Base-by-base conservation (phyloP, 2,113 vertebrate species). In the Cygnus atratus region DNA sequence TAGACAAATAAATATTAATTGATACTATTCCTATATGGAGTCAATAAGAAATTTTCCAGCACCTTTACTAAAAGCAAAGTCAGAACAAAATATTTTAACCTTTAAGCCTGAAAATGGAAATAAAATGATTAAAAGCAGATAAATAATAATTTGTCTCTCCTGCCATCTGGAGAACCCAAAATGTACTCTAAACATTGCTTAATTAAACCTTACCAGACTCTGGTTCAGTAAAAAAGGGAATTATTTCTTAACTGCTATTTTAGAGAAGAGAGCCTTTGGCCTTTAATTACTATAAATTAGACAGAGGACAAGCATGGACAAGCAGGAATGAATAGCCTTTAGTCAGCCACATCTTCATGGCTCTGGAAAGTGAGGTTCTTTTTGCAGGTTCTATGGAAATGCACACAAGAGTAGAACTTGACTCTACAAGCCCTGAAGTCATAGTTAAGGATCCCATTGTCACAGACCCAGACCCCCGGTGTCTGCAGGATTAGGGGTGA, bases 61-160 rank as follows among this genome's bases (percentile, higher is more conserved):
- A 92, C 41, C 21, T 76, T 88, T 62, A 76, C 43, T 46, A 59
- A 91, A 80, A 93, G n/a, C 10, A 87, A 84, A 95, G 90, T 89
- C 75, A 72, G 67, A 88, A 87, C 22, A 92, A 84, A 93, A 78
- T 41, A 41, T 73, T 81, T 90, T 67, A 63, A 52, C 61, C 73
- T 93, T 84, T 78, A 88, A 92, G 46, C 52, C 52, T 88, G 80
- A 87, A 91, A 96, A 89, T 72, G 35, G 33, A 92, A 93, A 87
- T 84, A 91, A 95, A 95, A 93, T 37, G 8, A 88, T 25, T 17
- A 73, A 93, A 81, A 82, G 2, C 15, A 90, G 94, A 96, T 96
- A 95, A 94, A 96, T 94, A 95, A 87, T 92, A 94, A 93, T 95
- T 96, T 95, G 86, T 94, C 70, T 92, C 39, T 88, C 66, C 54